Conservation (phyloP, 1,140 invertebrate species). For the Diabrotica virgifera region DNA sequence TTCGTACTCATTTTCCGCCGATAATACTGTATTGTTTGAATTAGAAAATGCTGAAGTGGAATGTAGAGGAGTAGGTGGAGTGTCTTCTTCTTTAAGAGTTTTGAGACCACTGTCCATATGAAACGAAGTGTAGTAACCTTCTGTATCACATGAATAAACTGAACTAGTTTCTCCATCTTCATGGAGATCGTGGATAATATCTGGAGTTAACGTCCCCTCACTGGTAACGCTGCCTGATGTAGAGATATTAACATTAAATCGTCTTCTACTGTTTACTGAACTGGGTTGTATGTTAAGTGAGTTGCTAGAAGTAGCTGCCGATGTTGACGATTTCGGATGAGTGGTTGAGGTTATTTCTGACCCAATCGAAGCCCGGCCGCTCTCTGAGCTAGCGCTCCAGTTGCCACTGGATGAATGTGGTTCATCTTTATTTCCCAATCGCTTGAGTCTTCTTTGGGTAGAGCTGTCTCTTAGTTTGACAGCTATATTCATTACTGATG, state of each 20-base stretch:
- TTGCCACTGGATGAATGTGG: constrained; percentile 87
- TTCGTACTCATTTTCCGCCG: constrained; percentile 83
- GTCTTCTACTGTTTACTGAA: constrained; percentile 63
- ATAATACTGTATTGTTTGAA: constrained; percentile 58
- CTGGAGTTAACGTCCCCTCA: constrained; percentile 80
- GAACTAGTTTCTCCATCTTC: constrained; percentile 90
- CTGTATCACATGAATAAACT: constrained; percentile 92
- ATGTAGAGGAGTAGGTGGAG: constrained; percentile 61
- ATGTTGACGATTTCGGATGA: constrained; percentile 68
- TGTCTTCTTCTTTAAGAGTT: constrained; percentile 77
- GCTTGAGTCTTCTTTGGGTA: constrained; percentile 59
- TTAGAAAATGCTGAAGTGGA: constrained; percentile 58
- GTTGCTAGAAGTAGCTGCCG: constrained; percentile 62
- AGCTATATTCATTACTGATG: constrained; percentile 55
- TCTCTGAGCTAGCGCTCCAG: constrained; percentile 89
- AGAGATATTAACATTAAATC: constrained; percentile 63
- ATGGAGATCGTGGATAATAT: constrained; percentile 68
- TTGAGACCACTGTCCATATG: constrained; percentile 93
- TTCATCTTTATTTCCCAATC: constrained; percentile 64
- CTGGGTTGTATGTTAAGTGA: constrained; percentile 65
- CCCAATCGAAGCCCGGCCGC: constrained; percentile 77
- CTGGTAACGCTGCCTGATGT: constrained; percentile 79
- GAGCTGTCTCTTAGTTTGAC: constrained; percentile 73
- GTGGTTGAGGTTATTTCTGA: constrained; percentile 75
- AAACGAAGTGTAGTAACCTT: constrained; percentile 96